A percentile compares a stretch with the other conserved stretches of the same genome.
These are phyloP conservation scores for Pterocles gutturalis DNA, from an alignment of 2,113 vertebrate genomes.

Conservation along the genomic window DNA sequence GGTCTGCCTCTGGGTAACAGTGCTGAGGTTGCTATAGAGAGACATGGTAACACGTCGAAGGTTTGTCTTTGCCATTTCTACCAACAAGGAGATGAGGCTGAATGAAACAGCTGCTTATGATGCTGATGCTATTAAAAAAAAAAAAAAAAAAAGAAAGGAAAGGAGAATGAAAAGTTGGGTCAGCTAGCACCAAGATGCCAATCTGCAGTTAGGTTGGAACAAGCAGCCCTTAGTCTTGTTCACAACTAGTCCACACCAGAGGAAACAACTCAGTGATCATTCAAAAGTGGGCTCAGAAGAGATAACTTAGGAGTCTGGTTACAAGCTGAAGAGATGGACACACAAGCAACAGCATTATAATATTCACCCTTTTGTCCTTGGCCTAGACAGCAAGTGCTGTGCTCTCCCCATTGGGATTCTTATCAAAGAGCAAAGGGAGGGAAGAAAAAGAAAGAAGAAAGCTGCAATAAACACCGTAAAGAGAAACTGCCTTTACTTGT, in stretches of 20 bases:
- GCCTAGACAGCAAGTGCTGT: neutral
- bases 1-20: neutral
- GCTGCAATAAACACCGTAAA: neutral
- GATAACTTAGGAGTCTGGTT: neutral
- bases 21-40: neutral
- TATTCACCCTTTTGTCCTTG: conserved; percentile 6
- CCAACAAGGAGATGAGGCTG: neutral
- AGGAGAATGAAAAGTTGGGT: neutral
- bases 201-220: neutral
- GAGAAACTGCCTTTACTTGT: conserved; percentile 29
- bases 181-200: neutral
- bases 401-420: neutral
- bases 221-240: neutral
- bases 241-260: neutral
- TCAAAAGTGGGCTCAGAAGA: neutral
- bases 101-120: neutral
- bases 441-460: neutral
- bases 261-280: neutral
- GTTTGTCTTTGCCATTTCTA: neutral
- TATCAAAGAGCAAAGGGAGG: neutral
- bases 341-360: neutral
- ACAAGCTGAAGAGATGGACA: neutral
- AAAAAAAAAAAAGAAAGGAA: neutral
- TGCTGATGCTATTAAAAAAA: neutral
- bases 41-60: neutral